phyloP scores from a whole-genome alignment of 2,113 vertebrate genomes.

The Mastomys coucha region DNA sequence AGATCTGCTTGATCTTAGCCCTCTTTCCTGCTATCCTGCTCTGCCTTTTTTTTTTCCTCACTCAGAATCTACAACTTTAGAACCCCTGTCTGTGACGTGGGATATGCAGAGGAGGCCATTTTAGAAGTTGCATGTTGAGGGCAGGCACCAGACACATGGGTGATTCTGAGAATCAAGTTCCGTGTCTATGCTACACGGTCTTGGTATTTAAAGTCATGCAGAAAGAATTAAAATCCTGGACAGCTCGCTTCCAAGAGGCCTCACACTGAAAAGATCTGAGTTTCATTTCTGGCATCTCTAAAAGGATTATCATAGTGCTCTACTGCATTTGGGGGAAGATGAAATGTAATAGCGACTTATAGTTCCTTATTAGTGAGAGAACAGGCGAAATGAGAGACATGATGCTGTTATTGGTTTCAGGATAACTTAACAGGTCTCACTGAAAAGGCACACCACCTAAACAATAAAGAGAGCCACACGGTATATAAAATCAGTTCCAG shows the following conservation, averaged over 20 bases:
- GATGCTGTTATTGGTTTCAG: background rate
- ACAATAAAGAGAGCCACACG: background rate
- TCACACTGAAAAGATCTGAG: background rate
- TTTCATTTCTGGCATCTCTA: background rate
- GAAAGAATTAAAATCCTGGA: background rate
- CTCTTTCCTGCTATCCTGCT: rapidly evolving
- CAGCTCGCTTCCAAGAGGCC: background rate
- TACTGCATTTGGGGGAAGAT: background rate
- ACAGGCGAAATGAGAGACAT: background rate
- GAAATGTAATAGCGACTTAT: background rate
- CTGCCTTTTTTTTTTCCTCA: background rate
- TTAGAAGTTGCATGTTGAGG: background rate
- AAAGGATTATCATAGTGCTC: background rate
- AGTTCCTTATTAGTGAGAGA: background rate
- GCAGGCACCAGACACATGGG: background rate
- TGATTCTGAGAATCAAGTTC: background rate
- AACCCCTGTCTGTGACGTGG: background rate
- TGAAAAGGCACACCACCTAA: background rate
- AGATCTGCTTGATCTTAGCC: background rate
- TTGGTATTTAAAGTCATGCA: background rate
- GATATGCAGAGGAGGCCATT: background rate
- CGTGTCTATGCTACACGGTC: background rate
- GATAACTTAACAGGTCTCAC: background rate
- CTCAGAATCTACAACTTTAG: conserved; percentile 14
- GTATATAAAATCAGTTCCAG: background rate